Base-by-base conservation (phyloP, 2,113 vertebrate species). In the Erythrocebus patas region DNA sequence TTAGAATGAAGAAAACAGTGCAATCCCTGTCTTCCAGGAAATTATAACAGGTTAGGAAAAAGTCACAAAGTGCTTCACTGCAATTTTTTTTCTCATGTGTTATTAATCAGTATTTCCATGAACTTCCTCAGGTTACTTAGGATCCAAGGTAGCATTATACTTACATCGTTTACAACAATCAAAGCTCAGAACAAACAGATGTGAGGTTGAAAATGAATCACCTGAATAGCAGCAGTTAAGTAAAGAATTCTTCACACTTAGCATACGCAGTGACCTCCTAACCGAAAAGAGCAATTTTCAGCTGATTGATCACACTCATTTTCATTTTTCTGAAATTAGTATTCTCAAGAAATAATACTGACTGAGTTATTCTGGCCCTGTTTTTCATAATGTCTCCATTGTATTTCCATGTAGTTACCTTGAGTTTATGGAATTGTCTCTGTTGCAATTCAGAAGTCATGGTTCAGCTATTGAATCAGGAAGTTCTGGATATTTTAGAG, bases 211-310 rank as follows among this genome's bases (percentile, higher is more conserved):
- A 91, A 64, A 78, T 32, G 6, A 50, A 68, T 70, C 23, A 50
- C 40, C 4, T 12, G 2, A n/a, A 6, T 3, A 59, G 11, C 16
- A 57, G 16, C 20, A 35, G 14, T 6, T 72, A 4, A 1, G 12
- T 8, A 14, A 87, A 50, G 35, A 55, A 92, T 48, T 45, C 10
- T 35, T 92, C 55, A 78, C 22, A n/a, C 12, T 6, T 27, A 16
- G 12, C 20, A 22, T 14, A 50, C 8, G 16, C 30, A 14, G 23
- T n/a, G 38, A 82, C 43, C 16, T 86, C 27, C 12, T 25, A 50
- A 57, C 13, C 9, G 48, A 52, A 8, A n/a, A 30, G 17, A 57
- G 16, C 17, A 27, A 30, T 92, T 79, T n/a, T n/a, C 27, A 75
- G 17, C 0, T 32, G 25, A 93, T 68, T 50, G 20, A 22, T 27